These are phyloP conservation scores for Muscicapa adusta DNA, from an alignment of 2,113 vertebrate genomes.

Conservation along the genomic window DNA sequence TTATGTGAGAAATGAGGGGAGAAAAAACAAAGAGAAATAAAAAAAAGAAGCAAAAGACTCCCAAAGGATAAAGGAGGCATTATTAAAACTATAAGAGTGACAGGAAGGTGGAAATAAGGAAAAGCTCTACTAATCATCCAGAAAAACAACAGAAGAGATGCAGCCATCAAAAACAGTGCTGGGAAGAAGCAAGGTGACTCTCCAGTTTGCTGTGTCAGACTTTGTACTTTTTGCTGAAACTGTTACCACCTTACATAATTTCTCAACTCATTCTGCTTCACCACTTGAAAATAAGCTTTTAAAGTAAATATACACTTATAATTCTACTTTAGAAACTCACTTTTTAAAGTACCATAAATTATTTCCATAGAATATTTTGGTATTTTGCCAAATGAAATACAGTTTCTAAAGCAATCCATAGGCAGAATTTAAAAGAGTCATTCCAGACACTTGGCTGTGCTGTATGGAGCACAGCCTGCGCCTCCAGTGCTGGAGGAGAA, in stretches of 20 bases:
- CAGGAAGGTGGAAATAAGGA: background rate
- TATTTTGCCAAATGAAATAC: background rate
- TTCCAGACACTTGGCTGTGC: background rate
- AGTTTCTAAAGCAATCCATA: background rate
- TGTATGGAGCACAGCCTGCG: rapidly evolving
- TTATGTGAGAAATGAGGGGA: background rate
- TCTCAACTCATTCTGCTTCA: background rate
- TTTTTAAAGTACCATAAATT: background rate
- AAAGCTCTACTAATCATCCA: background rate
- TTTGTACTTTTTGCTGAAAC: background rate
- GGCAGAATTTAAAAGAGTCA: background rate
- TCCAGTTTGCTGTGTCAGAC: background rate
- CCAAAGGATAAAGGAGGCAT: background rate
- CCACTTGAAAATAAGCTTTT: background rate
- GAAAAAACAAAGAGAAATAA: background rate
- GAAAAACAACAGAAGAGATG: background rate
- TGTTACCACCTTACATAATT: background rate
- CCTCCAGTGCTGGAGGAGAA: background rate
- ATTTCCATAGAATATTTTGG: background rate
- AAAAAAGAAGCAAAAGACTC: background rate
- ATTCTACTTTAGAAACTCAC: background rate
- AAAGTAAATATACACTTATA: background rate
- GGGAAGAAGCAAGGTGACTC: background rate
- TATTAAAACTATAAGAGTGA: background rate
- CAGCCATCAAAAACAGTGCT: background rate